These are phyloP conservation scores for Lamprotornis superbus DNA, from an alignment of 2,113 vertebrate species.

Conservation along the genomic window DNA sequence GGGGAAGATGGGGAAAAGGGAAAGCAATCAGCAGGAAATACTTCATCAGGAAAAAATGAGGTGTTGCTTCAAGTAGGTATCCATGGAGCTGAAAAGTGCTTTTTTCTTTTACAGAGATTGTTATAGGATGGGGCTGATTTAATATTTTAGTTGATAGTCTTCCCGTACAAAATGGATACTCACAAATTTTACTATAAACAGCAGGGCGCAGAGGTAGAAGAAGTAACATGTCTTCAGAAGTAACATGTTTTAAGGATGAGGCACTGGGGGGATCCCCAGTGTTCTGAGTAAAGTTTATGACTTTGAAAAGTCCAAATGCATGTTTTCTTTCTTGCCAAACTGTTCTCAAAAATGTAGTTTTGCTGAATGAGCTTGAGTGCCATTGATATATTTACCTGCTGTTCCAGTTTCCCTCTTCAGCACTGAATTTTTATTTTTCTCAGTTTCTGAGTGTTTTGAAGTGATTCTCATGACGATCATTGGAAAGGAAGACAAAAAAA, in stretches of 20 bases:
- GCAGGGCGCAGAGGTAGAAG: not conserved
- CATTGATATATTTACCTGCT: not conserved
- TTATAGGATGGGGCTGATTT: not conserved
- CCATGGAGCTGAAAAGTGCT: not conserved
- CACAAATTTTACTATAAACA: not conserved
- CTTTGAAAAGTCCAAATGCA: not conserved
- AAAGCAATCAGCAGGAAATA: not conserved
- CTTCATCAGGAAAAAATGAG: not conserved
- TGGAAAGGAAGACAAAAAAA: not conserved
- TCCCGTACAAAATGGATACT: not conserved
- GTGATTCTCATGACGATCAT: not conserved
- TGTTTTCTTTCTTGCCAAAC: not conserved
- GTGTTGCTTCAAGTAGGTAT: fast-evolving
- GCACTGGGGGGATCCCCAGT: not conserved
- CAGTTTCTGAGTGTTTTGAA: not conserved
- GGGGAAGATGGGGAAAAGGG: not conserved
- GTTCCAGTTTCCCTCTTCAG: not conserved
- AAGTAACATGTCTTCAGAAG: not conserved
- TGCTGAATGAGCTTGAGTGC: not conserved
- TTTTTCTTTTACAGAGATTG: not conserved
- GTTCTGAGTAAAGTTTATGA: not conserved
- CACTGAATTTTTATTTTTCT: not conserved
- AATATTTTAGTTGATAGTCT: not conserved
- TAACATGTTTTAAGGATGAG: not conserved
- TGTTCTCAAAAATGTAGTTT: not conserved